Base-by-base conservation (phyloP, 2,113 vertebrate species). In the Zosterops lateralis region DNA sequence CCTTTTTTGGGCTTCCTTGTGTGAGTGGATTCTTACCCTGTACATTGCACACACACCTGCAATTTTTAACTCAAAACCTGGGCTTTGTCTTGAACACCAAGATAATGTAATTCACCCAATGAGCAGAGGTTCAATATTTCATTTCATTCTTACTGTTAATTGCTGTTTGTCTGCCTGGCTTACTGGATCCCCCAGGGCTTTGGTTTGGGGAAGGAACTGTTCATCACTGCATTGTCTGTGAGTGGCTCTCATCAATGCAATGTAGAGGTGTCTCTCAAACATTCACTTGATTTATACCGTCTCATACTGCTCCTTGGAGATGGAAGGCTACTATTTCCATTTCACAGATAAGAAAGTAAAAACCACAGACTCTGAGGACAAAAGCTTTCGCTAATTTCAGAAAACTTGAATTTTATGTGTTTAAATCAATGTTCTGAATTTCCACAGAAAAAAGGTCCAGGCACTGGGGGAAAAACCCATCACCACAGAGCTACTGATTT, bases 51-150 rank as follows among this genome's bases (percentile, higher is more conserved):
- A 53, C 17, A 25, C 17, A 3, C 12, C 19, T 6, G 6, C 31
- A 44, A 20, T 66, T 61, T 84, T 66, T 62, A 90, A n/a, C 47
- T n/a, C 45, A 40, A 50, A 50, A 28, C 47, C 38, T 1, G 1
- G 81, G 31, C 36, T 92, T 91, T 60, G 12, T 76, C 54, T 66
- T 70, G 42, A 50, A 17, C 28, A 53, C 42, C 18, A 22, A 50
- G 87, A 58, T 50, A 80, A 86, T 87, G 87, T 42, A 90, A 88
- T 86, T 90, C 42, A 64, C 26, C 60, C 76, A 73, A 31, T 28
- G 68, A 94, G 60, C 75, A 86, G 67, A 58, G 34, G 48, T 81
- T 95, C 92, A 90, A 58, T 94, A 93, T 80, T 91, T 92, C 76
- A 58, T 88, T 84, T 88, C 92, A 83, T 90, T 72, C 64, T 70